phyloP scores from a whole-genome alignment of 2,888 invertebrate genomes.

The Ormyrus nitidulus region DNA sequence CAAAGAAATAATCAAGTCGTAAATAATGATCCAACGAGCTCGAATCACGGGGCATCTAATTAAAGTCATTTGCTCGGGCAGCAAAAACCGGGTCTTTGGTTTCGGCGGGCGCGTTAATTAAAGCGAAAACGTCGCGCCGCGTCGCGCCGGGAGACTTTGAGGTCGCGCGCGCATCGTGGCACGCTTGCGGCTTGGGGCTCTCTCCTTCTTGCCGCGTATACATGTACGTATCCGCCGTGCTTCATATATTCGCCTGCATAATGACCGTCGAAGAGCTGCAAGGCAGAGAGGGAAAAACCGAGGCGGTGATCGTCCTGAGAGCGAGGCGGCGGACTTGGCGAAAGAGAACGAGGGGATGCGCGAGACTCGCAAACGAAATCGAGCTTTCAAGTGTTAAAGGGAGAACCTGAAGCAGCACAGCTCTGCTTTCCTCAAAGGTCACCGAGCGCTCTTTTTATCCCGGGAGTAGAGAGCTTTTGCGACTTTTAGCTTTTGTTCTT shows the following conservation, averaged over 20 bases:
- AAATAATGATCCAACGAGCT: conserved; percentile 42
- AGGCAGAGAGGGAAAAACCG: too few species aligned
- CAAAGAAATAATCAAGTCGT: conserved; percentile 46
- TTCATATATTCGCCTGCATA: not conserved
- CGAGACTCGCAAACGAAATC: too few species aligned
- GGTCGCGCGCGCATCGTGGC: conserved; percentile 32
- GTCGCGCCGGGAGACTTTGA: conserved; percentile 43
- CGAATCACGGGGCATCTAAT: conserved; percentile 46
- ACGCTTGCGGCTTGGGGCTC: conserved; percentile 40
- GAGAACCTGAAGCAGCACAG: too few species aligned
- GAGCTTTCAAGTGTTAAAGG: too few species aligned
- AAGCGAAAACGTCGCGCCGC: conserved; percentile 47
- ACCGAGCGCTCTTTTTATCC: too few species aligned
- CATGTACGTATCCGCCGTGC: not conserved
- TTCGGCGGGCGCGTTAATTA: conserved; percentile 51
- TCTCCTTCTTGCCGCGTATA: not conserved
- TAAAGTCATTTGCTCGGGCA: conserved; percentile 37
- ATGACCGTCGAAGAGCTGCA: too few species aligned
- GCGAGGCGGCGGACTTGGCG: not conserved
- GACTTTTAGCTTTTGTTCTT: too few species aligned
- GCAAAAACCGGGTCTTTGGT: conserved; percentile 50
- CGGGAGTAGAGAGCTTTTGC: too few species aligned
- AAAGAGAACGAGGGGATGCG: too few species aligned
- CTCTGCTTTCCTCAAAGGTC: too few species aligned
- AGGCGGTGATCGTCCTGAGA: not conserved